Evolutionary conservation across 2,888 invertebrate genomes (phyloP).

Genomic region (Gymnoscelis rufifasciata): DNA sequence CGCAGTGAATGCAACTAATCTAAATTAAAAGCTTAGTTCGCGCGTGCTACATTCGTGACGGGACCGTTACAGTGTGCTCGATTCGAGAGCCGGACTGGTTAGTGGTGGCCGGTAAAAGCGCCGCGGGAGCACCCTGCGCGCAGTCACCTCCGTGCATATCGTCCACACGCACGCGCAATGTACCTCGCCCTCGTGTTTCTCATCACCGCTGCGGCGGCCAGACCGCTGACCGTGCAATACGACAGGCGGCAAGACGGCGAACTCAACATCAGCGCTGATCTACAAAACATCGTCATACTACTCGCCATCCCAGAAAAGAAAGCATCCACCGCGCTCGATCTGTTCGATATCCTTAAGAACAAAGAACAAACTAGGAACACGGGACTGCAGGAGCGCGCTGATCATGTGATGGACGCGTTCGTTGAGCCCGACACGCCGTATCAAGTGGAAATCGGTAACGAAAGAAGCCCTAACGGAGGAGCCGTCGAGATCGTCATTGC

Average conservation of each 20-base stretch:
- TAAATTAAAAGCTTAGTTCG: constrained; percentile 23
- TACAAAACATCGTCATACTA: constrained; percentile 86
- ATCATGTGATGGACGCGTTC: constrained; percentile 70
- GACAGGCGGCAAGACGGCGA: constrained; percentile 90
- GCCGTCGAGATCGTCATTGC: constrained; percentile 64
- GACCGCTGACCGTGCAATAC: constrained; percentile 58
- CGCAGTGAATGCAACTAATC: constrained; percentile 14
- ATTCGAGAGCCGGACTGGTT: constrained; percentile 68
- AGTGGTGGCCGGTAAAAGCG: constrained; percentile 66
- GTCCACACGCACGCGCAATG: constrained; percentile 63
- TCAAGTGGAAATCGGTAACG: constrained; percentile 80
- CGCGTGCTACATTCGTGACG: constrained; percentile 46
- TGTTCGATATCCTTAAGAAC: constrained; percentile 33
- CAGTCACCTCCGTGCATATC: constrained; percentile 54
- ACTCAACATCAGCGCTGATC: constrained; percentile 84
- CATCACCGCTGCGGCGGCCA: constrained; percentile 46
- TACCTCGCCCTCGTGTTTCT: constrained; percentile 45
- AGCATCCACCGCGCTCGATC: constrained; percentile 33
- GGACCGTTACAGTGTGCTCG: constrained; percentile 75
- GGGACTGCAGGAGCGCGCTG: constrained; percentile 59
- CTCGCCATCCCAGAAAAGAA: constrained; percentile 76
- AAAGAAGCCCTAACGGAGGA: constrained; percentile 43
- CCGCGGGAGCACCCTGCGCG: constrained; percentile 51
- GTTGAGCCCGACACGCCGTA: constrained; percentile 85
- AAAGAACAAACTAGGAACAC: constrained; percentile 30